These are phyloP conservation scores for Adela reaumurella DNA, from an alignment of 2,888 invertebrate species.

Conservation along the genomic window DNA sequence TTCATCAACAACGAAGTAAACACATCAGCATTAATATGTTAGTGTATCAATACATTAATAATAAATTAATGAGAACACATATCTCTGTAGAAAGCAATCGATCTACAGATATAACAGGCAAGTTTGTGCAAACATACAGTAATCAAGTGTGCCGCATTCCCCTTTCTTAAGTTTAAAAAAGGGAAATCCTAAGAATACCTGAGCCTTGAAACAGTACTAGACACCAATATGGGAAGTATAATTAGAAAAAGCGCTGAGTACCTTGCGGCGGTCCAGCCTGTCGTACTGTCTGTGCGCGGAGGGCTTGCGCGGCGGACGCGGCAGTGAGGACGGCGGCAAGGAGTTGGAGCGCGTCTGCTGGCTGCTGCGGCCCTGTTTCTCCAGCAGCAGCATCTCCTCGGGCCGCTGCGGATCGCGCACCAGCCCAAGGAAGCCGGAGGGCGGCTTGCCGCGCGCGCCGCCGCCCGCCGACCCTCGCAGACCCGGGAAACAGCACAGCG, in stretches of 20 bases:
- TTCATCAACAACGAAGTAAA: too few species aligned
- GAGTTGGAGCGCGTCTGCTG: slow-evolving; percentile 69
- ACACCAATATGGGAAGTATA: too few species aligned
- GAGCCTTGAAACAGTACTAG: too few species aligned
- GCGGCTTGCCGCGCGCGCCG: slow-evolving; percentile 16
- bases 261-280: slow-evolving; percentile 49
- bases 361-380: slow-evolving; percentile 73
- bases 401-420: slow-evolving; percentile 51
- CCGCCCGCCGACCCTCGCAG: slow-evolving; percentile 55
- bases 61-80: too few species aligned
- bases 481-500: slow-evolving; percentile 83
- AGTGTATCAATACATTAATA: too few species aligned
- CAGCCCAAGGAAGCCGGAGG: slow-evolving; percentile 23
- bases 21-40: too few species aligned
- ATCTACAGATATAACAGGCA: too few species aligned
- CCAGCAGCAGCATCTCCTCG: slow-evolving; percentile 70
- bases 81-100: too few species aligned
- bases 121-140: too few species aligned
- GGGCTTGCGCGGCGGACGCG: slow-evolving; percentile 63
- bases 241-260: neutral
- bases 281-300: slow-evolving; percentile 64
- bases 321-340: slow-evolving; percentile 69
- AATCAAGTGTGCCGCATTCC: too few species aligned
- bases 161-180: too few species aligned
- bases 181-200: too few species aligned